Percentiles rank a stretch among this genome's conserved stretches.
Evolutionary conservation across 2,888 invertebrate species (phyloP).

Genomic region (Eulithis prunata): DNA sequence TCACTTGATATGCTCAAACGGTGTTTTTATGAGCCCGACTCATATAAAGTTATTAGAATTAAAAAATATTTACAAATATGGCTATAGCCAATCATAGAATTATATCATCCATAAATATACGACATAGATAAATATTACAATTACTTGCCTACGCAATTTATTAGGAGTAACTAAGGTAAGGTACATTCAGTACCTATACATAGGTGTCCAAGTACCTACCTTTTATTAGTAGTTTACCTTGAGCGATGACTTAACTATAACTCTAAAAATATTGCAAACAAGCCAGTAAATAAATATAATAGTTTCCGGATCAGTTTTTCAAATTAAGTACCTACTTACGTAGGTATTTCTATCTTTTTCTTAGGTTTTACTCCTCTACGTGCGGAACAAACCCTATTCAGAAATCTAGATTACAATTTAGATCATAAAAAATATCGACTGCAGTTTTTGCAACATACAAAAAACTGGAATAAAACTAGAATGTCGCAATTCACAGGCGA

Average conservation of each 20-base stretch:
- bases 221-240: slow-evolving; percentile 13
- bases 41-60: no score
- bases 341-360: neutral
- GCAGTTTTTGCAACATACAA: no score
- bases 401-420: slow-evolving; percentile 20
- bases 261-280: slow-evolving; percentile 8
- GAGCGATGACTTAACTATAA: slow-evolving; percentile 12
- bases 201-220: slow-evolving; percentile 3
- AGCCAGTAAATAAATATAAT: neutral
- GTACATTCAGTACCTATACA: slow-evolving; percentile 1
- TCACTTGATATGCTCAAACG: no score
- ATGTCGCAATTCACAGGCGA: no score
- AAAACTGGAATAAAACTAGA: no score
- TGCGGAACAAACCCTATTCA: slow-evolving; percentile 22
- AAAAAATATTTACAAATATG: no score
- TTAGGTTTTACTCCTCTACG: neutral
- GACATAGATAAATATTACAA: slow-evolving; percentile 1
- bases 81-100: no score
- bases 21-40: no score
- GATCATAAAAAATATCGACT: no score
- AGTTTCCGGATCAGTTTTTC: slow-evolving; percentile 15
- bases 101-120: no score
- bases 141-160: slow-evolving; percentile 2
- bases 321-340: slow-evolving; percentile 2
- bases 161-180: neutral